phyloP scores from a whole-genome alignment of 1,140 invertebrate genomes.

The Heliconius hewitsoni region DNA sequence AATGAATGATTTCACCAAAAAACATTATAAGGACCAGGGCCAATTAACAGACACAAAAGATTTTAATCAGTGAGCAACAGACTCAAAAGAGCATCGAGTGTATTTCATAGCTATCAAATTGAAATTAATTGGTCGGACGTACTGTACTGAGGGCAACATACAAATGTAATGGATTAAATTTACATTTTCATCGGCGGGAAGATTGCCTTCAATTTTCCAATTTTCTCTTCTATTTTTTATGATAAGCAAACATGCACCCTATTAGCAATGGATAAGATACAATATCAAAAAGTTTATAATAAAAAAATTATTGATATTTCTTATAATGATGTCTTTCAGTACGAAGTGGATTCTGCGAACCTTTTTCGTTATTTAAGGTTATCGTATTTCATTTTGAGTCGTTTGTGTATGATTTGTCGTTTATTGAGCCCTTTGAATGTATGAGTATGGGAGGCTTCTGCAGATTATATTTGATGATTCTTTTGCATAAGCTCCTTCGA shows the following conservation, averaged over 20 bases:
- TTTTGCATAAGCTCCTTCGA: not conserved
- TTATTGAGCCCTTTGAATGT: constrained; percentile 19
- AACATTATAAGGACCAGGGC: not conserved
- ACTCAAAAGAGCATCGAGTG: not conserved
- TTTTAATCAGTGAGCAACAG: constrained; percentile 3
- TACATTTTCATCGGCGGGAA: constrained; percentile 40
- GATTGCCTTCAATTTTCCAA: constrained; percentile 45
- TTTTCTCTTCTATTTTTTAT: constrained; percentile 25
- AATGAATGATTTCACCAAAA: not conserved
- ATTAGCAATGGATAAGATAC: not conserved
- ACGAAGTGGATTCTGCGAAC: constrained; percentile 14
- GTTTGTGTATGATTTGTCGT: constrained; percentile 22
- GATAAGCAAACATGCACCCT: not conserved
- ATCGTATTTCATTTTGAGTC: constrained; percentile 20
- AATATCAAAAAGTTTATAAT: not conserved
- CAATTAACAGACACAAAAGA: not conserved
- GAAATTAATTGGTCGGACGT: constrained; percentile 39
- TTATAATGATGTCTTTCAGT: constrained; percentile 28
- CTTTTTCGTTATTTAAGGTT: constrained; percentile 27
- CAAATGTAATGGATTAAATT: constrained; percentile 44
- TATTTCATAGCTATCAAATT: constrained; percentile 31
- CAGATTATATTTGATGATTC: not conserved
- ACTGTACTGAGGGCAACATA: constrained; percentile 34
- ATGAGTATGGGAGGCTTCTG: not conserved
- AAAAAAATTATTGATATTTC: constrained; percentile 34